These are phyloP conservation scores for Gobius niger DNA, from an alignment of 2,113 vertebrate species.

Conservation along the genomic window DNA sequence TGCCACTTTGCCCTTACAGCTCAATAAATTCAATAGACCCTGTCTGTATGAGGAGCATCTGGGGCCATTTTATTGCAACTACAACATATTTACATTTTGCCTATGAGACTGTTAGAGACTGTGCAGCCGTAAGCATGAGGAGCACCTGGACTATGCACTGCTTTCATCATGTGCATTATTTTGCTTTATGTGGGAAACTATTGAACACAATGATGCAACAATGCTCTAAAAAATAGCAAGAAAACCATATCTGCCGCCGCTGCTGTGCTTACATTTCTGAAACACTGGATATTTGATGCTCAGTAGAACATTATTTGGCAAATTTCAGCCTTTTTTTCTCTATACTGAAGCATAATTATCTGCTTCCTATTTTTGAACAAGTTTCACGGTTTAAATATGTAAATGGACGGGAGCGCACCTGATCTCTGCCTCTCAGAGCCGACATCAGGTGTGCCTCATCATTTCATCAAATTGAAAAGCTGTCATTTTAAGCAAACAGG, in stretches of 20 bases:
- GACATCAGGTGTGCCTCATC: constrained; percentile 67
- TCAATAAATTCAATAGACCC: not conserved
- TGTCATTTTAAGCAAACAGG: constrained; percentile 62
- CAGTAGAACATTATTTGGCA: not conserved
- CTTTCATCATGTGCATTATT: constrained; percentile 5
- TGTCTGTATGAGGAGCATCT: not conserved
- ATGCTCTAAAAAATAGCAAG: constrained; percentile 1
- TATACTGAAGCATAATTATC: constrained; percentile 24
- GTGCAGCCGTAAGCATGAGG: not conserved
- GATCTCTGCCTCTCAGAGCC: constrained; percentile 56
- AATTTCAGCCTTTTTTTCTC: constrained; percentile 8
- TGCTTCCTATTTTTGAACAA: constrained; percentile 38
- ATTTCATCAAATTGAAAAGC: constrained; percentile 66
- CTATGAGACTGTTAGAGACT: constrained; percentile 6
- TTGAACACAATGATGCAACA: constrained; percentile 5
- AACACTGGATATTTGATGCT: constrained; percentile 1
- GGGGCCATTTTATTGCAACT: not conserved
- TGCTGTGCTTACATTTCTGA: not conserved
- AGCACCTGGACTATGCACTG: constrained; percentile 1
- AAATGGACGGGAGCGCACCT: constrained; percentile 58
- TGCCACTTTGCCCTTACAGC: not conserved
- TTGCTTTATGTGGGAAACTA: constrained; percentile 2
- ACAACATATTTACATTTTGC: not conserved
- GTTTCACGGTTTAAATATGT: constrained; percentile 51
- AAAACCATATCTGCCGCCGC: not conserved